Evolutionary conservation across 1,140 invertebrate species (phyloP), one percentile per base, ranked within the genome.

Genomic region (Philotrypesis tridentata): DNA sequence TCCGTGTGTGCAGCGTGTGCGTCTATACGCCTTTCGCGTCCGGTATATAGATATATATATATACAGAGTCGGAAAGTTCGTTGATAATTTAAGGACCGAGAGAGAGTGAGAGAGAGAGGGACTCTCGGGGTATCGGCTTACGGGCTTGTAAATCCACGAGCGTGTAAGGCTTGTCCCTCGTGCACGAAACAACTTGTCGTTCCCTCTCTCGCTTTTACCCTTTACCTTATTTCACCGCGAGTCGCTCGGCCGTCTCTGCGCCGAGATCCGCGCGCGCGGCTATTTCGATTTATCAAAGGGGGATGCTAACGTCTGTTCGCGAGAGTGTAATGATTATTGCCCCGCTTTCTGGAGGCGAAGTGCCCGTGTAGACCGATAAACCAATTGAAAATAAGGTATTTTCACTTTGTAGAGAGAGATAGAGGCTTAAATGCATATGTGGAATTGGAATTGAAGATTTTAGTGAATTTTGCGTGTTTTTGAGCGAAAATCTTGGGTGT

Each of bases 21-120:
- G n/a, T 55, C 48, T 21, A 14, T 0, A 1, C 12, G 14, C 43
- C n/a, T n/a, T n/a, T n/a, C n/a, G n/a, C n/a, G n/a, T n/a, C n/a
- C n/a, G n/a, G n/a, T n/a, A n/a, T n/a, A n/a, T n/a, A n/a, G 8
- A 11, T 40, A 9, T 40, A 40, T 11, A 43, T 14, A 4, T 55
- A 55, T 55, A 55, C 6, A 1, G 17, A n/a, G 21, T 55, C 21
- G 48, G 17, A n/a, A 17, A 55, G 21, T 55, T 55, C 21, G 48
- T 65, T 27, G 23, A 72, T 79, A 79, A 79, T 79, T 79, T 79
- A 79, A 79, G 55, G 40, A 72, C 31, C 68, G 63, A 65, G 23
- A 23, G 61, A 0, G 23, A 48, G 11, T 21, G 11, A 14, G 11
- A 23, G 61, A 0, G 23, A 48, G 11, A 4, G 11, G 4, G 11